Base-by-base conservation (phyloP, 2,888 invertebrate species). In the Microctonus aethiopoides region DNA sequence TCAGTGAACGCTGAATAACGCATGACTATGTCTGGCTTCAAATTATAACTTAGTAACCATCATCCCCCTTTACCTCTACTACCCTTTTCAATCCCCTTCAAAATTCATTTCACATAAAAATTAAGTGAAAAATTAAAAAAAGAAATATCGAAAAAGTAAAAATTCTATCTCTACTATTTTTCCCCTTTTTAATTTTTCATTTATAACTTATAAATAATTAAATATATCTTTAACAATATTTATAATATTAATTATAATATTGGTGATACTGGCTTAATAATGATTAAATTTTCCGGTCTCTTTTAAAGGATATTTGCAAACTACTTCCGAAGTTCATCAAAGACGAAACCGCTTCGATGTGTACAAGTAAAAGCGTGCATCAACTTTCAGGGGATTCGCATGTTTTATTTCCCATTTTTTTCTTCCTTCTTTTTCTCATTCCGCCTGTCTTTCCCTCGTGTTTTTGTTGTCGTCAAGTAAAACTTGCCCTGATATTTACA, bases 21-120 rank as follows among this genome's bases (percentile, higher is more conserved):
- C 84, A 84, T 83, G 83, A 81, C 83, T 81, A 46, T 46, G 83
- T 84, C 84, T 84, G 81, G 81, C 80, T 80, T 79, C 77, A 82
- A 83, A 83, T 84, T 83, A 83, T 80, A 80, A 82, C 72, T 68
- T 67, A 46, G 46, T 46, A 46, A 46, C 46, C 46, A 46, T 26
- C 80, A 83, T 82, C 79, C 77, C 76, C 61, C n/a, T n/a, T n/a
- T n/a, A n/a, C n/a, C n/a, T n/a, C n/a, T n/a, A n/a, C n/a, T n/a
- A n/a, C n/a, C n/a, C n/a, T n/a, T n/a, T n/a, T n/a, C n/a, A n/a
- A n/a, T n/a, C n/a, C n/a, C n/a, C n/a, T n/a, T n/a, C n/a, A n/a
- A n/a, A n/a, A n/a, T n/a, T n/a, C n/a, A n/a, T n/a, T n/a, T 16
- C 46, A 46, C 16, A 46, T 20, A 46, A 46, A 20, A 46, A 46